Percentiles rank a stretch among this genome's conserved stretches.
These are phyloP conservation scores for Phania funesta DNA, from an alignment of 2,888 invertebrate species.

Conservation along the genomic window DNA sequence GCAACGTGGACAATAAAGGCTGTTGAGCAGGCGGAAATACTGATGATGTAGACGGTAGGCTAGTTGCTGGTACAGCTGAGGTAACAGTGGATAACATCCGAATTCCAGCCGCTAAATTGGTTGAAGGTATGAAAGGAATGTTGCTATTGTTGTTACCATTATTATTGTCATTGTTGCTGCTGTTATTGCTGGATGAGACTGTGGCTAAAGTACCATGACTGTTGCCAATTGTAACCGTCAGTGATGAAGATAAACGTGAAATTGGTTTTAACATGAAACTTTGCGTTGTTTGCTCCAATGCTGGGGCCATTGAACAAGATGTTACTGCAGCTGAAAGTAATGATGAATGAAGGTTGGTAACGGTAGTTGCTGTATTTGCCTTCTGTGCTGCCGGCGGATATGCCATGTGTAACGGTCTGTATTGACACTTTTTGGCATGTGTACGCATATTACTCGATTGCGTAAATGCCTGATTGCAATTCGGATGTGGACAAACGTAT, in stretches of 20 bases:
- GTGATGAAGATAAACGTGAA: constrained; percentile 56
- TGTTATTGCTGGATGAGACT: constrained; percentile 29
- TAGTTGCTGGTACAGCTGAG: constrained; percentile 53
- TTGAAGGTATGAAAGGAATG: constrained; percentile 65
- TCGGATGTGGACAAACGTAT: constrained; percentile 85
- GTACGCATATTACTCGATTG: constrained; percentile 94
- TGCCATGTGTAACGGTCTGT: constrained; percentile 73
- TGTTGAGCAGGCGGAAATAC: constrained; percentile 75
- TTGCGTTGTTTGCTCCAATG: constrained; percentile 26
- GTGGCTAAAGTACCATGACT: constrained; percentile 23
- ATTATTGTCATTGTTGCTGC: constrained; percentile 9
- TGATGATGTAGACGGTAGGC: constrained; percentile 42
- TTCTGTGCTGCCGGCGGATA: constrained; percentile 69
- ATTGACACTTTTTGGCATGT: constrained; percentile 88
- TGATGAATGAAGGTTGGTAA: constrained; percentile 31
- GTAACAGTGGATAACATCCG: constrained; percentile 68
- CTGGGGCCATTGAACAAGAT: constrained; percentile 17
- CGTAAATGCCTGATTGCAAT: constrained; percentile 88
- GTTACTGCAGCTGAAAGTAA: constrained; percentile 30
- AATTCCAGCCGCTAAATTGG: constrained; percentile 67
- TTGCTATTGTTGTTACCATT: constrained; percentile 38
- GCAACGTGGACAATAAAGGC: constrained; percentile 73
- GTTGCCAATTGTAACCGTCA: not conserved
- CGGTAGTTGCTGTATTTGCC: constrained; percentile 61
- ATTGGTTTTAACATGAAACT: constrained; percentile 52